Conservation (phyloP, 2,113 vertebrate species). For the Heptranchias perlo region DNA sequence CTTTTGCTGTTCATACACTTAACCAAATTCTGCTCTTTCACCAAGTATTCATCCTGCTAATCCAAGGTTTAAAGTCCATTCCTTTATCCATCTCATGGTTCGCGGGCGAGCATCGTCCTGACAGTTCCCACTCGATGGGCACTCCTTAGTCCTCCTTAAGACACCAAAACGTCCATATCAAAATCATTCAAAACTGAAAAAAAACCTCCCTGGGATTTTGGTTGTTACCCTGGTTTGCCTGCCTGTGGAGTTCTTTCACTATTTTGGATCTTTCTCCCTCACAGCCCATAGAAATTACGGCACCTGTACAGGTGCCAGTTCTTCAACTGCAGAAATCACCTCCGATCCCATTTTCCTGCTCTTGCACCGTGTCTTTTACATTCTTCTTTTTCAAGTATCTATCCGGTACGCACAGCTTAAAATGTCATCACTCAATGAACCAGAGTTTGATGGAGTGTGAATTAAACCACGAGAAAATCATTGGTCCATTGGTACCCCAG, state of each 20-base stretch:
- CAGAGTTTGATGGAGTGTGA: too few relatives aligned
- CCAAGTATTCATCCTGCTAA: neutral
- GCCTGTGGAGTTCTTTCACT: neutral
- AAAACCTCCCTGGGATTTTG: neutral
- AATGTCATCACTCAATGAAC: too few relatives aligned
- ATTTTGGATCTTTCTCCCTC: neutral
- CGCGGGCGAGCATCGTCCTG: neutral
- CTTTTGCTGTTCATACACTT: neutral
- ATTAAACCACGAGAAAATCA: too few relatives aligned
- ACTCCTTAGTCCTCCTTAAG: neutral
- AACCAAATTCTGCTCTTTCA: neutral
- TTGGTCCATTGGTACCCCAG: neutral
- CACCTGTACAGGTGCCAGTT: too few relatives aligned
- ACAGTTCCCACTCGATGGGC: neutral
- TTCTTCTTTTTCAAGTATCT: too few relatives aligned
- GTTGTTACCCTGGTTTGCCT: neutral
- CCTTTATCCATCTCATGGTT: neutral
- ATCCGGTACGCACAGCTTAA: too few relatives aligned
- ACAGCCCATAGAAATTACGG: neutral
- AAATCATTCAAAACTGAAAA: neutral
- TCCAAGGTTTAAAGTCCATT: neutral
- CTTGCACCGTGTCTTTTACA: too few relatives aligned
- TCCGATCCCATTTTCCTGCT: too few relatives aligned
- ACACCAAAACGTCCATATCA: neutral
- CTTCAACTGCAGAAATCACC: neutral